These are phyloP conservation scores for Microplitis mediator DNA, from an alignment of 1,140 invertebrate species.

Conservation along the genomic window DNA sequence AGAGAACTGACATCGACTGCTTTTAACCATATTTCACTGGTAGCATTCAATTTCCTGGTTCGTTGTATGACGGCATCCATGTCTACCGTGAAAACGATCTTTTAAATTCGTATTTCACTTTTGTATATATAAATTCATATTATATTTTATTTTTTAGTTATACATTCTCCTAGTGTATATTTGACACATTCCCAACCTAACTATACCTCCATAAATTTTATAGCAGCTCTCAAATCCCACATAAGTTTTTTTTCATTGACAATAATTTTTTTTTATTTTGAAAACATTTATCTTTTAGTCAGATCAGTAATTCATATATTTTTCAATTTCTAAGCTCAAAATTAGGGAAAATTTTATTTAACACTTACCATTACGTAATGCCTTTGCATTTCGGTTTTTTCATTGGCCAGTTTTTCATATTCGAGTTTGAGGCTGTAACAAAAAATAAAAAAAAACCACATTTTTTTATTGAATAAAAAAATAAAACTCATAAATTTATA, in stretches of 20 bases:
- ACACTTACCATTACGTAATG: conserved; percentile 94
- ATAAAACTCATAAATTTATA: not conserved
- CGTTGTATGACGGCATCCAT: too few species aligned
- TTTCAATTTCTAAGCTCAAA: too few species aligned
- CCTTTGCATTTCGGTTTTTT: conserved; percentile 97
- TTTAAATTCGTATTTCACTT: not conserved
- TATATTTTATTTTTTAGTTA: not conserved
- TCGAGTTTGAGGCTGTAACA: conserved; percentile 79
- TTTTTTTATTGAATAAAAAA: conserved; percentile 4
- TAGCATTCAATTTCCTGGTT: conserved; percentile 52
- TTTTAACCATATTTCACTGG: conserved; percentile 47
- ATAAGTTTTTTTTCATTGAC: too few species aligned
- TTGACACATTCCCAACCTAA: too few species aligned
- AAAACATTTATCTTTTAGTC: too few species aligned
- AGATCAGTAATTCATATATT: too few species aligned
- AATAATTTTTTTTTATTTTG: too few species aligned
- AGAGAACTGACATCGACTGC: not conserved
- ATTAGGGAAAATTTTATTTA: too few species aligned
- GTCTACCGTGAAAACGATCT: conserved; percentile 1
- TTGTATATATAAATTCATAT: not conserved
- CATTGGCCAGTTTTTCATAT: conserved; percentile 91
- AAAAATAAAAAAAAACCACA: conserved; percentile 43
- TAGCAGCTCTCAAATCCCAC: too few species aligned
- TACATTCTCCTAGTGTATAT: too few species aligned
- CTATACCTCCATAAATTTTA: too few species aligned